These are phyloP conservation scores for Odontophorus gujanensis DNA, from an alignment of 2,113 vertebrate species.

Conservation along the genomic window DNA sequence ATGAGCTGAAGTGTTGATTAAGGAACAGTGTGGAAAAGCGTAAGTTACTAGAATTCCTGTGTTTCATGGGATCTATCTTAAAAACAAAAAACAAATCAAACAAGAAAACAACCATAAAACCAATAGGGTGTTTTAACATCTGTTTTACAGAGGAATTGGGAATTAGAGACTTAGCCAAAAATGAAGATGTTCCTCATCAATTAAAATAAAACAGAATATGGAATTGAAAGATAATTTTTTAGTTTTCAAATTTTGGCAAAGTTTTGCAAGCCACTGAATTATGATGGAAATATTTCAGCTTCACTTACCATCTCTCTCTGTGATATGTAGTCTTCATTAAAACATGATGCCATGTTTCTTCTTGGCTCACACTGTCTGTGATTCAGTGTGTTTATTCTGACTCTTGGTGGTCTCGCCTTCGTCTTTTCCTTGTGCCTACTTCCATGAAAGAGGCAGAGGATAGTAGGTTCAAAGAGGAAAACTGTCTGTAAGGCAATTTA, in stretches of 20 bases:
- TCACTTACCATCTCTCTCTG: not conserved
- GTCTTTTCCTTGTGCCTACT: not conserved
- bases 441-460: not conserved
- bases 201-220: not conserved
- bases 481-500: not conserved
- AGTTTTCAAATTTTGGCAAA: not conserved
- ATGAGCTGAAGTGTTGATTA: not conserved
- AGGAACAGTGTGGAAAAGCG: not conserved
- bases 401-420: not conserved
- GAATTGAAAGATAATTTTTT: conserved; percentile 41
- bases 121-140: not conserved
- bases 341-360: not conserved
- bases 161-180: conserved; percentile 19
- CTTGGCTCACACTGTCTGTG: not conserved
- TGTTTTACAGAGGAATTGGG: not conserved
- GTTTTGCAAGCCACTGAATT: not conserved
- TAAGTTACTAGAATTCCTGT: not conserved
- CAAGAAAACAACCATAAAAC: no score
- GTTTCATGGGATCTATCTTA: not conserved
- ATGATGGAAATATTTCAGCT: not conserved
- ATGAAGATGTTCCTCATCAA: not conserved
- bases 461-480: not conserved
- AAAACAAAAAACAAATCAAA: not conserved
- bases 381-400: not conserved
- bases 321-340: not conserved